A percentile compares a stretch with the other conserved stretches of the same genome.
These are phyloP conservation scores for Drosophila subquinaria DNA, from an alignment of 2,888 invertebrate genomes.

Conservation along the genomic window DNA sequence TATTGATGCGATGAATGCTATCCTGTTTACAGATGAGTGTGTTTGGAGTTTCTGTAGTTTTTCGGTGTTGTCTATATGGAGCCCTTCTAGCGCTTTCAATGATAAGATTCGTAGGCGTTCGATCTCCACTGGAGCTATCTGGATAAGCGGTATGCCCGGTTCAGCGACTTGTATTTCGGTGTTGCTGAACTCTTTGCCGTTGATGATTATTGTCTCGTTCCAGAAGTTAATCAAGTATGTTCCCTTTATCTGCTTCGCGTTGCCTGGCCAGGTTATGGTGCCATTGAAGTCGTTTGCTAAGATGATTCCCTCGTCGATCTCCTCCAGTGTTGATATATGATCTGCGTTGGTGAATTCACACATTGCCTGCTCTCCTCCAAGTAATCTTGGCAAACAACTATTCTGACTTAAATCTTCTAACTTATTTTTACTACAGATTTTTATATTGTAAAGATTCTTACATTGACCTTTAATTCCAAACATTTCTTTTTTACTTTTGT, in stretches of 20 bases:
- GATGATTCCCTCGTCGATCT: constrained; percentile 1
- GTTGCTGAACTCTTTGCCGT: constrained; percentile 7
- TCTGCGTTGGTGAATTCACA: constrained; percentile 5
- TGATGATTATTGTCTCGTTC: constrained; percentile 7
- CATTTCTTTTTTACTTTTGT: constrained; percentile 4
- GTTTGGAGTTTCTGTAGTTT: not conserved
- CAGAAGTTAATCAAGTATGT: constrained; percentile 1
- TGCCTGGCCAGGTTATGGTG: not conserved
- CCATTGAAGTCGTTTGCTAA: not conserved
- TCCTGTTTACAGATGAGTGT: not conserved
- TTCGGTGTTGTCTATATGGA: not conserved
- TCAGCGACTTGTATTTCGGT: not conserved
- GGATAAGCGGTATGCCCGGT: not conserved
- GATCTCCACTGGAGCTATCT: constrained; percentile 1
- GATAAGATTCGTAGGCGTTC: not conserved
- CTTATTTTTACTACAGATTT: not conserved
- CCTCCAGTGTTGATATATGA: not conserved
- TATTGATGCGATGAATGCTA: constrained; percentile 7
- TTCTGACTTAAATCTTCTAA: not conserved
- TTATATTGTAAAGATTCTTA: not conserved
- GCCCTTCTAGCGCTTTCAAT: constrained; percentile 1
- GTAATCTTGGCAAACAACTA: not conserved
- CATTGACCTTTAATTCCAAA: constrained; percentile 3
- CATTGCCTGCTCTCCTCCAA: constrained; percentile 4
- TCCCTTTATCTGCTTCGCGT: not conserved